These are phyloP conservation scores for Peromyscus eremicus DNA, from an alignment of 2,797 vertebrate species.

Conservation along the genomic window DNA sequence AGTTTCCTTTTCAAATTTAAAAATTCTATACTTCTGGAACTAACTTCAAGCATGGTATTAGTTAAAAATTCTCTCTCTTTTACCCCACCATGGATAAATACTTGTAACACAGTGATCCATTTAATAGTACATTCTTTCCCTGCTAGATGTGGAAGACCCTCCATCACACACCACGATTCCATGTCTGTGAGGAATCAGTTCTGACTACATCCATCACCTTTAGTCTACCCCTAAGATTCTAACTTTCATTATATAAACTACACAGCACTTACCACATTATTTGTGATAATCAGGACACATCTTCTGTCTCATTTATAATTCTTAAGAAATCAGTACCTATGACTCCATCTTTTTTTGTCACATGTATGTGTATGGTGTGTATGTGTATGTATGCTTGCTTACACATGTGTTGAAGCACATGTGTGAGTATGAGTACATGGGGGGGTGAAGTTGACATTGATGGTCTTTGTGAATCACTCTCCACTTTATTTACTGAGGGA, in stretches of 20 bases:
- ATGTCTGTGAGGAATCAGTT: neutral
- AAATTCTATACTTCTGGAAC: neutral
- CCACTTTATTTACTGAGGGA: neutral
- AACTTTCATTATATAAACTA: conserved; percentile 48
- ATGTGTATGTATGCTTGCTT: neutral
- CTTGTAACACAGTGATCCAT: neutral
- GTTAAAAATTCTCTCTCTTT: conserved; percentile 36
- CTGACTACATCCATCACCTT: neutral
- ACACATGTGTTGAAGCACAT: neutral
- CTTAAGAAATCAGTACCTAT: neutral
- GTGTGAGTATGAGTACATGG: neutral
- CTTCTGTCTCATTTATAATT: conserved; percentile 4
- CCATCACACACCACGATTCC: neutral
- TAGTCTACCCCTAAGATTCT: conserved; percentile 8
- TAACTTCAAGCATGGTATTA: neutral
- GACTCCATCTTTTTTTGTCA: neutral
- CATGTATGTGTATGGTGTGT: neutral
- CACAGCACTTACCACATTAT: neutral
- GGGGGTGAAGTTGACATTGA: too few species aligned
- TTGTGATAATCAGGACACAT: neutral
- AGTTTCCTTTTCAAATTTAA: conserved; percentile 59
- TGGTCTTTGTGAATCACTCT: neutral
- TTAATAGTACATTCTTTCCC: conserved; percentile 24
- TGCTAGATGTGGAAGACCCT: neutral
- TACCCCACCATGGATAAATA: neutral